A percentile compares a stretch with the other conserved stretches of the same genome.
These are phyloP conservation scores for Burhinus bistriatus DNA, from an alignment of 2,113 vertebrate species.

Conservation along the genomic window DNA sequence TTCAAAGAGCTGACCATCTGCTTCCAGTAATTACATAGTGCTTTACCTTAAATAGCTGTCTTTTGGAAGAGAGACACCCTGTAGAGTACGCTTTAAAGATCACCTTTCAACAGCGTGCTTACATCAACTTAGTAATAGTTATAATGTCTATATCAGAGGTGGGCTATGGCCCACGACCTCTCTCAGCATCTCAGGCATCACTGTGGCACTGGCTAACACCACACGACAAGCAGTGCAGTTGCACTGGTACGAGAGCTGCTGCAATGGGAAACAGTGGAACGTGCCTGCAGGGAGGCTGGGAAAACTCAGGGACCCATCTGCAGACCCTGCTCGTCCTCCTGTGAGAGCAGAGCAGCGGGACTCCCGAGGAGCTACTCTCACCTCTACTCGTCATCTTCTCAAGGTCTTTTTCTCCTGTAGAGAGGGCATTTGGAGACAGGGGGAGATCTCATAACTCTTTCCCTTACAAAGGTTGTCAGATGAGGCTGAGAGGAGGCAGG, in stretches of 20 bases:
- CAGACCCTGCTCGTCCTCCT: background rate
- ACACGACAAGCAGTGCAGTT: background rate
- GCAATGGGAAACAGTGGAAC: background rate
- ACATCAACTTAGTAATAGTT: background rate
- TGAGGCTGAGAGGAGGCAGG: background rate
- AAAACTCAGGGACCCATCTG: background rate
- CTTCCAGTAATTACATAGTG: background rate
- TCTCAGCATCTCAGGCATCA: background rate
- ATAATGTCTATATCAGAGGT: fast-evolving
- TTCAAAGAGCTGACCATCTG: background rate
- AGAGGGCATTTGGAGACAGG: background rate
- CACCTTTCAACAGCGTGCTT: background rate
- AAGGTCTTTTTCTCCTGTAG: background rate
- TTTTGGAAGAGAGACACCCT: background rate
- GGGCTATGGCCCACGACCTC: background rate
- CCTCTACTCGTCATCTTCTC: fast-evolving
- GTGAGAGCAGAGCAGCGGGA: background rate
- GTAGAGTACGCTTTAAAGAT: background rate
- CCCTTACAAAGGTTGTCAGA: background rate
- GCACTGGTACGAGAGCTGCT: background rate
- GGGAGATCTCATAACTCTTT: background rate
- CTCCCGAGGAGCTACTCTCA: background rate
- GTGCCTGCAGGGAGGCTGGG: background rate
- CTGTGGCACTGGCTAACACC: background rate
- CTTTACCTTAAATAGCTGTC: background rate